Evolutionary conservation across 2,113 vertebrate genomes (phyloP), one percentile per base, ranked within the genome.

Genomic region (Noctilio leporinus): DNA sequence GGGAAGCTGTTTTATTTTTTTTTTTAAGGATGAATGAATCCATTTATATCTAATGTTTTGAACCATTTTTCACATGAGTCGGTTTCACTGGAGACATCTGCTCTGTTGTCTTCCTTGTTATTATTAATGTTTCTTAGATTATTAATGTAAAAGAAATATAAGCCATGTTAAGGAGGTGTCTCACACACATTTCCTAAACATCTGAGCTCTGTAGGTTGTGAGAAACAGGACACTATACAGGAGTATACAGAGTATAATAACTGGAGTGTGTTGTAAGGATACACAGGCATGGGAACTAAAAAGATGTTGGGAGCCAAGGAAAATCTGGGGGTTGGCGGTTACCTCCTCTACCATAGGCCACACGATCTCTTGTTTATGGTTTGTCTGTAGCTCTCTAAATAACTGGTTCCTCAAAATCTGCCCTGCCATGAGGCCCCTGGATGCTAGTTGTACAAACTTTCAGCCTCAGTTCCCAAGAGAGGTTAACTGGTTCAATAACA

Each of bases 161-260:
- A 95, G 19, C 22, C 17, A 72, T 75, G 17, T 53, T 85, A 91
- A 62, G 11, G 53, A 97, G 67, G 9, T 47, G 59, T 85, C 9
- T 87, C 86, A 89, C 45, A 89, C 14, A 87, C 19, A 95, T 73
- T 93, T 86, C 49, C 49, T 35, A 28, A 82, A 96, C 77, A 26
- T 91, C 88, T 82, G n/a, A 67, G 62, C 49, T 77, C 78, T 35
- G 59, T 1, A 81, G 19, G 19, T 43, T 81, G 40, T 91, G 53
- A 93, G 67, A 97, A 93, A 80, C 15, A 73, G 65, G 57, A 87
- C 91, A 69, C 69, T 40, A 91, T 47, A 76, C 28, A n/a, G n/a
- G n/a, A n/a, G n/a, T n/a, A n/a, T n/a, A n/a, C n/a, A n/a, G n/a
- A n/a, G n/a, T n/a, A n/a, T 81, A 38, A 67, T 35, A 82, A 83